Conservation (phyloP, 2,797 vertebrate species). For the Halcyon chelicuti region DNA sequence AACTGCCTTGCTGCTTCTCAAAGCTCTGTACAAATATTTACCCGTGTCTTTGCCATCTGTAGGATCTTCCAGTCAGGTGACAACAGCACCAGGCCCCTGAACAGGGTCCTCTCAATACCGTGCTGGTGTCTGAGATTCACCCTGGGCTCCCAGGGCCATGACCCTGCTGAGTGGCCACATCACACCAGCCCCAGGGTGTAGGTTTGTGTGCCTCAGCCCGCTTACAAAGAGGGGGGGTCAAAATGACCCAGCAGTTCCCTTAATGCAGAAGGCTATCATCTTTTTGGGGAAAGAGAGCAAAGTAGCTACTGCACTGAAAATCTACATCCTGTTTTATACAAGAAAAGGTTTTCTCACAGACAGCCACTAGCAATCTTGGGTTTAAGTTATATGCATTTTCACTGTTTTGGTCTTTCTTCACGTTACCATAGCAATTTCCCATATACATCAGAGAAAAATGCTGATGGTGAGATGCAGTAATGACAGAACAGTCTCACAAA, state of each 20-base stretch:
- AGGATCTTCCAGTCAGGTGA: background rate
- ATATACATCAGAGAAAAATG: background rate
- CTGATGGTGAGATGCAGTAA: slow-evolving; percentile 11
- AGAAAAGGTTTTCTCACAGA: background rate
- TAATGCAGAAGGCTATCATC: background rate
- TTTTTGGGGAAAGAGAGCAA: background rate
- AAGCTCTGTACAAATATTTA: background rate
- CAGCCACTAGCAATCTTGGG: background rate
- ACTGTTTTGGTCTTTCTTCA: slow-evolving; percentile 6
- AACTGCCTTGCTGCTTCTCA: background rate
- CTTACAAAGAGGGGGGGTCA: background rate
- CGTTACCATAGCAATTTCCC: slow-evolving; percentile 45
- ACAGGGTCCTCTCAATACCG: background rate
- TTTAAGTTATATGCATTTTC: background rate
- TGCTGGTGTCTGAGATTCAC: background rate
- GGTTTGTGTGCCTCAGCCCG: background rate
- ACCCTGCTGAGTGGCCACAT: background rate
- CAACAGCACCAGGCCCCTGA: background rate
- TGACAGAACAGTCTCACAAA: slow-evolving; percentile 1
- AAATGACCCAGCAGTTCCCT: background rate
- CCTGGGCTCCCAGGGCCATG: background rate
- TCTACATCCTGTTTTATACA: background rate
- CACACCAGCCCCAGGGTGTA: background rate
- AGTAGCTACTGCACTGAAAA: background rate
- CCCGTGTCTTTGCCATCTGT: background rate